Conservation (phyloP, 2,888 invertebrate species). For the Octonoba sinensis region DNA sequence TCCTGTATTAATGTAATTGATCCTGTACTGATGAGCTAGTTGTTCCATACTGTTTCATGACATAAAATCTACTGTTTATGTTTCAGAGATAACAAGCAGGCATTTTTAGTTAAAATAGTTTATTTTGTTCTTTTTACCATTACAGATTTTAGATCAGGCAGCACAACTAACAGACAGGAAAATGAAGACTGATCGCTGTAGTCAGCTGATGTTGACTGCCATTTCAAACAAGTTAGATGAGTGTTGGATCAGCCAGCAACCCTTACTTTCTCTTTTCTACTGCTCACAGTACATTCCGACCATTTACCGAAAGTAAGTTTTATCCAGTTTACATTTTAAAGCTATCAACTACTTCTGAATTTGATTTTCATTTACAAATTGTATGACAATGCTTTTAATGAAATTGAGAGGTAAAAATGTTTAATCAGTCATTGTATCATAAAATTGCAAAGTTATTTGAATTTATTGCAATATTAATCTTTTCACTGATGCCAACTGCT, state of each 20-base stretch:
- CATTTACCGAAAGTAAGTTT: constrained; percentile 47
- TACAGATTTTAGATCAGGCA: constrained; percentile 70
- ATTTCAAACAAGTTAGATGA: constrained; percentile 75
- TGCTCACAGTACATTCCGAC: constrained; percentile 73
- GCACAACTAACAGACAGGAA: constrained; percentile 69
- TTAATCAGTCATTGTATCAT: no score
- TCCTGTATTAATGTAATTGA: no score
- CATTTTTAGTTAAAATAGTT: not conserved
- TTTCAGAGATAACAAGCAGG: no score
- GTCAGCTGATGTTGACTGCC: constrained; percentile 73
- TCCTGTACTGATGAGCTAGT: no score
- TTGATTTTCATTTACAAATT: no score
- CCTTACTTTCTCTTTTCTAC: constrained; percentile 77
- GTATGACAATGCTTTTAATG: no score
- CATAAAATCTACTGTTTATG: no score
- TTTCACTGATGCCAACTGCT: no score
- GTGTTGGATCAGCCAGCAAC: constrained; percentile 80
- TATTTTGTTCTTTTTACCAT: constrained; percentile 33
- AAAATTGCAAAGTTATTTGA: no score
- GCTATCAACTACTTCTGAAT: not conserved
- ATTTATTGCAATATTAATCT: no score
- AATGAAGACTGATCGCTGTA: constrained; percentile 74
- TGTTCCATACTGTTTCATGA: no score
- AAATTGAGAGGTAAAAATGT: no score
- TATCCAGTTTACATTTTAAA: not conserved